Conservation (phyloP, 1,140 invertebrate genomes). For the Pseudomyrmex dendroicus region DNA sequence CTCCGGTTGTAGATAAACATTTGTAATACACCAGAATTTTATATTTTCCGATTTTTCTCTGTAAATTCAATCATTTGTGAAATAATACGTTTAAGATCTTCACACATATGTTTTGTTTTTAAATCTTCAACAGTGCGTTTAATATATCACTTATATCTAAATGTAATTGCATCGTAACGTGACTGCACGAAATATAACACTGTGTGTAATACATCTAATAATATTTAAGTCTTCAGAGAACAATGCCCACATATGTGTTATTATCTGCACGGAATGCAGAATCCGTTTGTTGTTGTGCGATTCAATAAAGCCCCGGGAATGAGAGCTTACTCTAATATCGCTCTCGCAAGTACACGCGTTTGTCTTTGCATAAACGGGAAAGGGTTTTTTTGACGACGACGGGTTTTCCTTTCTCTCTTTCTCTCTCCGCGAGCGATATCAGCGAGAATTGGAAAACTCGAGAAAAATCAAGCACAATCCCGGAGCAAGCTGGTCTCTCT, state of each 20-base stretch:
- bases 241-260: neutral
- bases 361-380: neutral
- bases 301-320: conserved; percentile 33
- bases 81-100: too few species aligned
- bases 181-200: too few species aligned
- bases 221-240: neutral
- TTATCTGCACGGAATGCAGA: neutral
- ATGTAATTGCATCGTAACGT: too few species aligned
- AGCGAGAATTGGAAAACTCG: conserved; percentile 58
- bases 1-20: too few species aligned
- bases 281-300: conserved; percentile 30
- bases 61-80: too few species aligned
- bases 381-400: conserved; percentile 22
- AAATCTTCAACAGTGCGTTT: too few species aligned
- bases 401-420: conserved; percentile 10
- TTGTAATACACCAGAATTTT: too few species aligned
- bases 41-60: too few species aligned
- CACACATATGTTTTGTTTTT: too few species aligned
- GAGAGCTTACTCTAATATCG: conserved; percentile 40
- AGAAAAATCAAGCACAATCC: conserved; percentile 59
- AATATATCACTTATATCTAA: too few species aligned
- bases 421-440: conserved; percentile 38
- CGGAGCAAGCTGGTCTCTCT: conserved; percentile 15
- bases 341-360: conserved; percentile 8
- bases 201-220: too few species aligned